Evolutionary conservation across 2,888 invertebrate genomes (phyloP).

Genomic region (Octodonta nipae): DNA sequence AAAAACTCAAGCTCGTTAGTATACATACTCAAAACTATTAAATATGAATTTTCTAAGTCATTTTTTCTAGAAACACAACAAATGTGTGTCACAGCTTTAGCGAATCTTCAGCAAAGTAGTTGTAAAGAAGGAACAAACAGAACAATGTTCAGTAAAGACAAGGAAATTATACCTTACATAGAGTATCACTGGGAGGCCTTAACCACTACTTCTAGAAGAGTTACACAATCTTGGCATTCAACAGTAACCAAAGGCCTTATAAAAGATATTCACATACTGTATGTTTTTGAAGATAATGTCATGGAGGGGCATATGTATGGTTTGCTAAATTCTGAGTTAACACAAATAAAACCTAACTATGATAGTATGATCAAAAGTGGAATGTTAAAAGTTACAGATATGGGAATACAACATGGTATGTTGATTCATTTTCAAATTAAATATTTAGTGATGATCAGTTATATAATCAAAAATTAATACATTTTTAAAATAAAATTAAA

Average conservation of each 20-base stretch:
- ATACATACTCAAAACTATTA: background rate
- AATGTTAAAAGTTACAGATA: constrained; percentile 67
- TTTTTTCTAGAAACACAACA: constrained; percentile 67
- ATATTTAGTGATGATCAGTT: too few species aligned
- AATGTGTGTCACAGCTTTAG: constrained; percentile 88
- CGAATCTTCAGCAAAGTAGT: constrained; percentile 73
- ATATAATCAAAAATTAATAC: too few species aligned
- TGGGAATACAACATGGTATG: constrained; percentile 70
- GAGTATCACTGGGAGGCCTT: constrained; percentile 96
- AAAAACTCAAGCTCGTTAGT: constrained; percentile 85
- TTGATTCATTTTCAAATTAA: too few species aligned
- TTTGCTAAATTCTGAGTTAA: constrained; percentile 58
- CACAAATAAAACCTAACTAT: constrained; percentile 74
- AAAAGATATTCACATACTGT: constrained; percentile 69
- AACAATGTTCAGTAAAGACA: constrained; percentile 74
- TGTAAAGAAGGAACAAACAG: constrained; percentile 59
- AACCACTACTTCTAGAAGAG: constrained; percentile 84
- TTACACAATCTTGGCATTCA: constrained; percentile 59
- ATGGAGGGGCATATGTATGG: constrained; percentile 67
- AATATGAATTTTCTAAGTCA: background rate
- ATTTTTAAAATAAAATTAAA: too few species aligned
- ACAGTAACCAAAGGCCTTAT: constrained; percentile 63
- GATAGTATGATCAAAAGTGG: constrained; percentile 80
- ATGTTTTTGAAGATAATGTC: constrained; percentile 59
- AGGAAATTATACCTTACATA: constrained; percentile 91